These are phyloP conservation scores for Cyanoramphus novaezelandiae DNA, from an alignment of 2,113 vertebrate species.

Conservation along the genomic window DNA sequence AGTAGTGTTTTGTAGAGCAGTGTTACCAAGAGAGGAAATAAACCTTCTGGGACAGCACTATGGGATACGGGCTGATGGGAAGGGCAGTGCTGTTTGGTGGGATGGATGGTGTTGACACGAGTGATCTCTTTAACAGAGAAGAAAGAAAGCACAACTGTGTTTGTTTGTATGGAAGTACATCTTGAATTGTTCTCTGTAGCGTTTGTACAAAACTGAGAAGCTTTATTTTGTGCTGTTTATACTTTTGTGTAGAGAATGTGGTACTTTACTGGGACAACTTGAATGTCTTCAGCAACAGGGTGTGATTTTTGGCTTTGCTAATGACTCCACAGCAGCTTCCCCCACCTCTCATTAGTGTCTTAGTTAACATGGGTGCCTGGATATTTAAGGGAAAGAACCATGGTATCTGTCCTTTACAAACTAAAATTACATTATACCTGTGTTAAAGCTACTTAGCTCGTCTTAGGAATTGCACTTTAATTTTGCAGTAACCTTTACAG, in stretches of 20 bases:
- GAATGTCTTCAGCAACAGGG: background rate
- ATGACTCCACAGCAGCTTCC: background rate
- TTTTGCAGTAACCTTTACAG: background rate
- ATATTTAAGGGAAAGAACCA: background rate
- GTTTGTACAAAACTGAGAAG: background rate
- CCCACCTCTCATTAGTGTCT: background rate
- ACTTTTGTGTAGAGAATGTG: background rate
- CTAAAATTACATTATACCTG: background rate
- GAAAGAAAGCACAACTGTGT: background rate
- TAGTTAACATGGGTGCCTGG: accelerated
- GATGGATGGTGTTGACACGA: background rate
- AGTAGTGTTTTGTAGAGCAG: background rate
- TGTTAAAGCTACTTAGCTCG: background rate
- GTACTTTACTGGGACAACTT: background rate
- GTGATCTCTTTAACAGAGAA: background rate
- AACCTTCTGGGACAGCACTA: background rate
- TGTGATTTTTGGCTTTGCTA: background rate
- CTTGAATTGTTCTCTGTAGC: background rate
- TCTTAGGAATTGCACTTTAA: background rate
- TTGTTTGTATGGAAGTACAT: background rate
- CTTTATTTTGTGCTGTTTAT: background rate
- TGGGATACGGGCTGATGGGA: background rate
- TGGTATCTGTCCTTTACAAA: background rate
- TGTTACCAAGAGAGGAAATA: background rate
- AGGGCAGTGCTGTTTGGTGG: background rate